Evolutionary conservation across 2,113 vertebrate species (phyloP), one percentile per base, ranked within the genome.

Genomic region (Toxotes jaculatrix): DNA sequence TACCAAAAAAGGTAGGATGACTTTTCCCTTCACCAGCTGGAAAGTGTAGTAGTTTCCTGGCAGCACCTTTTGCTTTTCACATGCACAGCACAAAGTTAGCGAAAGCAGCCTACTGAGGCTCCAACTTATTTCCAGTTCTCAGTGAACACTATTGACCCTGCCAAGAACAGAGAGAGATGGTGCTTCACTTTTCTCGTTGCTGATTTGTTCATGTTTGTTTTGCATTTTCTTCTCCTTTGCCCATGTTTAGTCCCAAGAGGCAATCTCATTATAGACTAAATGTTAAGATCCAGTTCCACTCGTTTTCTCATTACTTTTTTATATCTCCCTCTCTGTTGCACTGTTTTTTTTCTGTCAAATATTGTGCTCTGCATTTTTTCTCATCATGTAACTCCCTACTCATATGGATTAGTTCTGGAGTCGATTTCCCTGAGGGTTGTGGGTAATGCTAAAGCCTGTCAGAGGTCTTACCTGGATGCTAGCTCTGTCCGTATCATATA

Each of bases 371-470:
- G 68, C 60, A 64, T 72, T 74, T 82, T 67, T 64, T 61, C 69
- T 87, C 66, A 86, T 72, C 80, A 53, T 59, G 34, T 40, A 68
- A 67, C 73, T 73, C 43, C 38, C 66, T 76, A 5, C 74, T 78
- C 31, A 23, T 79, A 89, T 85, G 61, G 90, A 92, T 93, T 85
- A 84, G 78, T 56, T 80, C 57, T 77, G 47, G 51, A 67, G 64
- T 87, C 66, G 21, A 89, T 92, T 86, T 91, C 87, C 88, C 77
- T 67, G 51, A 82, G 79, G 83, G 47, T 74, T 87, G 73, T 49
- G 36, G 63, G 59, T 84, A 80, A 80, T 57, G 78, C 77, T 74
- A 57, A 74, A 87, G 61, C 61, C 70, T 73, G 71, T 86, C 69
- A 81, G 47, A 67, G 80, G 69, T 77, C 67, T 82, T 66, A 85